Percentiles rank a stretch among this genome's conserved stretches.
Evolutionary conservation across 2,797 vertebrate genomes (phyloP).

Genomic region (Lepidocolaptes lacrymiger): DNA sequence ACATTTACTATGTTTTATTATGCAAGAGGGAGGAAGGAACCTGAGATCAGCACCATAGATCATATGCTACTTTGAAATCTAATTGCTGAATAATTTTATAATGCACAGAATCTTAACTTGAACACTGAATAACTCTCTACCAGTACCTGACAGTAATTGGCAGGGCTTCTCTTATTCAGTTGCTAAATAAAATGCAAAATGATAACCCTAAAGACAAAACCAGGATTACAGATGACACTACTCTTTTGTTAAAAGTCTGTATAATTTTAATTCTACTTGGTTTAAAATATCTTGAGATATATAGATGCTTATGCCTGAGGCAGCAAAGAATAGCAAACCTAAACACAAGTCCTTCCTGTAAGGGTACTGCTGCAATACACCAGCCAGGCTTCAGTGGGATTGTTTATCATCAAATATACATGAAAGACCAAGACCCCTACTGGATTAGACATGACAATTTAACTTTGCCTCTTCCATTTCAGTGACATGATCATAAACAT

Average conservation of each 20-base stretch:
- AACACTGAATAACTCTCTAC: not conserved
- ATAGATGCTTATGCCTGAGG: slow-evolving; percentile 62
- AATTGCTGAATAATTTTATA: not conserved
- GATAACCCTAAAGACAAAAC: slow-evolving; percentile 20
- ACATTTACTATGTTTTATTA: not conserved
- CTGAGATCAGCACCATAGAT: not conserved
- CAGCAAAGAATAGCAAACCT: slow-evolving; percentile 52
- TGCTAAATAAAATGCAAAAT: slow-evolving; percentile 40
- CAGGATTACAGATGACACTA: slow-evolving; percentile 21
- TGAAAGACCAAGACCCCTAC: slow-evolving; percentile 60
- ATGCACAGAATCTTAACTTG: not conserved
- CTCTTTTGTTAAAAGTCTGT: slow-evolving; percentile 34
- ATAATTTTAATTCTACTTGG: slow-evolving; percentile 60
- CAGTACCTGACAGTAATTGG: not conserved
- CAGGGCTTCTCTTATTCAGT: not conserved
- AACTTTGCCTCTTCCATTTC: slow-evolving; percentile 57
- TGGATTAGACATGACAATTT: slow-evolving; percentile 66
- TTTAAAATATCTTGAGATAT: slow-evolving; percentile 58
- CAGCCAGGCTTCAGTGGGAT: slow-evolving; percentile 58
- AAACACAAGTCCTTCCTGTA: not conserved
- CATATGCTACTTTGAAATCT: not conserved
- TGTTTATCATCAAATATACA: slow-evolving; percentile 77
- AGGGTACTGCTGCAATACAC: slow-evolving; percentile 5
- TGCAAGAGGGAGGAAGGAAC: not conserved
- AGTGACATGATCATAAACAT: slow-evolving; percentile 64